Evolutionary conservation across 2,888 invertebrate genomes (phyloP).

Genomic region (Cepaea hortensis): DNA sequence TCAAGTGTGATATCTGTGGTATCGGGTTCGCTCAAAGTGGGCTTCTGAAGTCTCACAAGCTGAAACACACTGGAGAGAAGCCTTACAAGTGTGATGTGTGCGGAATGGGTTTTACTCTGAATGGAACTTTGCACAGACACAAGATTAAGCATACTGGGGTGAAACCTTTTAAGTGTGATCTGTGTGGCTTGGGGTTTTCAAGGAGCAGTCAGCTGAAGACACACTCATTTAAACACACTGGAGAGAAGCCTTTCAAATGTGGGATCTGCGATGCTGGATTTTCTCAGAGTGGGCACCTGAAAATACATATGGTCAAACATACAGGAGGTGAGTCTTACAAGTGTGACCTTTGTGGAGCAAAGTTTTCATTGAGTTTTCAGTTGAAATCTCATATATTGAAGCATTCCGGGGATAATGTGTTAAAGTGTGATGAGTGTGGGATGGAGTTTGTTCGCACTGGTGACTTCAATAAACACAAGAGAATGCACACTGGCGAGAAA

Average conservation of each 20-base stretch:
- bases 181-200: constrained; percentile 9
- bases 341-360: constrained; percentile 11
- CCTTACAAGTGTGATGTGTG: constrained; percentile 38
- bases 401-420: neutral
- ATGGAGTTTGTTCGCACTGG: constrained; percentile 10
- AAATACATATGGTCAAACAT: constrained; percentile 6
- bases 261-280: constrained; percentile 1
- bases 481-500: constrained; percentile 16
- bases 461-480: constrained; percentile 7
- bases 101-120: constrained; percentile 22
- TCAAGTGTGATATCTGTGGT: constrained; percentile 31
- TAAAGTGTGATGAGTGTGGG: constrained; percentile 8
- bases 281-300: neutral
- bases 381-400: neutral
- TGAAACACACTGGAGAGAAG: constrained; percentile 32
- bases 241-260: constrained; percentile 19
- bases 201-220: neutral
- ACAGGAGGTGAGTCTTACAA: neutral
- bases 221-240: constrained; percentile 11
- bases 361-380: neutral
- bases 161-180: constrained; percentile 33
- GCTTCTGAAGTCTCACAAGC: constrained; percentile 1
- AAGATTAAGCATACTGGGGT: constrained; percentile 23
- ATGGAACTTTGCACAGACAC: constrained; percentile 1
- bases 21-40: constrained; percentile 5